Evolutionary conservation across 2,797 vertebrate genomes (phyloP), one percentile per base, ranked within the genome.

Genomic region (Gymnothorax reevesii): DNA sequence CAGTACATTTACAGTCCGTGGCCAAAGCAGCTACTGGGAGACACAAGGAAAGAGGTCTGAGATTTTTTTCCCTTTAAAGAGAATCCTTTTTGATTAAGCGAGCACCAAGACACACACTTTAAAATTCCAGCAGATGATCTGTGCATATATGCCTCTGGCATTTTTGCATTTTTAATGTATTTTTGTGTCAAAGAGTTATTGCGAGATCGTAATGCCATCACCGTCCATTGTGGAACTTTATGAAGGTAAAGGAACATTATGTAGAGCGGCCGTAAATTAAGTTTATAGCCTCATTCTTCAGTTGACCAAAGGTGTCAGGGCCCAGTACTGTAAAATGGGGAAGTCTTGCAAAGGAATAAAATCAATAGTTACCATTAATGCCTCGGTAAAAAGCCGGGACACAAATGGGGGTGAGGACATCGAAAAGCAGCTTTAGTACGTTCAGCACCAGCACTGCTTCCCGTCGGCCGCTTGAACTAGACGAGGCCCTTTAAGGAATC

Each of bases 111-210:
- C n/a, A 13, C 64, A 17, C 33, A 3, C 71, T 42, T 77, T 13
- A n/a, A 77, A 42, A 52, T 77, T 77, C 15, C 33, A 77, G 73
- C 20, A n/a, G 77, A 55, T 55, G 77, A 80, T 20, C 33, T 15
- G 49, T 54, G 77, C 77, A 54, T 52, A 52, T 49, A 77, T 77
- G 73, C 73, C 52, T 80, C 52, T 54, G 49, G 49, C 71, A 69
- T 55, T 55, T 80, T 80, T 80, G 49, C 52, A 55, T 80, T 54
- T 80, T 80, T 80, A 55, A 55, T 80, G n/a, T 80, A 49, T 80
- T 80, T 80, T 55, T 20, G 77, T 80, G 77, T 80, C 77, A 80
- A 80, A 80, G 77, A 80, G 77, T 80, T 80, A 80, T 80, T 10
- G 77, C 77, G 22, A 55, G 77, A 80, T 54, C 77, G 17, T 80